A percentile compares a stretch with the other conserved stretches of the same genome.
phyloP scores from a whole-genome alignment of 2,797 vertebrate genomes.

The Pyrocephalus nanus region DNA sequence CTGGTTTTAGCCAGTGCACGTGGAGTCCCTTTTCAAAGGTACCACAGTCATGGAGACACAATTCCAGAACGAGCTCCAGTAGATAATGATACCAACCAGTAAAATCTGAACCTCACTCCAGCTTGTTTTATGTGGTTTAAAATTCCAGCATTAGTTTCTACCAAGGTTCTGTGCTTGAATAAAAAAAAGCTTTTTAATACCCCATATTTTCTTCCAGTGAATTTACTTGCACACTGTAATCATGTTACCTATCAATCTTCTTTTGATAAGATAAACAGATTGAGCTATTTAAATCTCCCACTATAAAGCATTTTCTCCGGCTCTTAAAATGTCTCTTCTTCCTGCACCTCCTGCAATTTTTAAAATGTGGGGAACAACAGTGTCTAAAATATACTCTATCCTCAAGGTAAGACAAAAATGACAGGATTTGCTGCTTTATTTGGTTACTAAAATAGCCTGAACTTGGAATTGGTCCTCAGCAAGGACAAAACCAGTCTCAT shows the following conservation, averaged over 20 bases:
- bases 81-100: not conserved
- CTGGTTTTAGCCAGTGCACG: not conserved
- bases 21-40: not conserved
- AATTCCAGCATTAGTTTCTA: not conserved
- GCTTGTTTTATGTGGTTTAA: not conserved
- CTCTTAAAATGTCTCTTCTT: constrained; percentile 2
- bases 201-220: constrained; percentile 28
- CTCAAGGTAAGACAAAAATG: not conserved
- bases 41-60: not conserved
- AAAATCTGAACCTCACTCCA: not conserved
- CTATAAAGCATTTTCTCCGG: constrained; percentile 23
- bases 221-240: constrained; percentile 48
- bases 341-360: constrained; percentile 6
- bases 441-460: not conserved
- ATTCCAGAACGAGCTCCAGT: not conserved
- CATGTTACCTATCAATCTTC: constrained; percentile 61
- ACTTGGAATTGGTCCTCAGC: not conserved
- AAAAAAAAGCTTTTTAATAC: constrained; percentile 16
- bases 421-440: not conserved
- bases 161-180: not conserved
- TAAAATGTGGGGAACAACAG: not conserved
- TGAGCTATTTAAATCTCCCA: constrained; percentile 58
- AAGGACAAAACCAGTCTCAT: not conserved
- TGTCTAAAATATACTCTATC: not conserved
- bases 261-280: constrained; percentile 60